phyloP scores from a whole-genome alignment of 2,888 invertebrate species.

The Drosophila kanekoi region DNA sequence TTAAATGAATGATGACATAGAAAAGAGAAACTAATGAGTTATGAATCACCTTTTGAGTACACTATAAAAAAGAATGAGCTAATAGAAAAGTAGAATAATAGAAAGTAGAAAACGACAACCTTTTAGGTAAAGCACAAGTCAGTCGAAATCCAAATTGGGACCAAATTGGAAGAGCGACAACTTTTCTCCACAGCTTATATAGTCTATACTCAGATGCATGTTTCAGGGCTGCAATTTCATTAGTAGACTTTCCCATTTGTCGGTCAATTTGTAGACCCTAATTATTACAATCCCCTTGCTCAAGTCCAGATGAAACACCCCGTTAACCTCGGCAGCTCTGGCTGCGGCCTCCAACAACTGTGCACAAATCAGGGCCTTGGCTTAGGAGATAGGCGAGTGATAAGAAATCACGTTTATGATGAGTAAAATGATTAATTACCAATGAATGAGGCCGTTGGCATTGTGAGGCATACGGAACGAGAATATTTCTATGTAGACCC shows the following conservation, averaged over 20 bases:
- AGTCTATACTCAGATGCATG: not conserved
- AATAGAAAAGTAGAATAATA: too few species aligned
- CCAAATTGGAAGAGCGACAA: too few species aligned
- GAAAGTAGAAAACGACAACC: too few species aligned
- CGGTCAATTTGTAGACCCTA: constrained; percentile 47
- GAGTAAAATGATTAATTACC: constrained; percentile 83
- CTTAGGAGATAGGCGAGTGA: constrained; percentile 40
- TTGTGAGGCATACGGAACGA: constrained; percentile 51
- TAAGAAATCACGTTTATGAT: constrained; percentile 82
- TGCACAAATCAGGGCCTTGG: constrained; percentile 59
- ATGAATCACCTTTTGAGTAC: too few species aligned
- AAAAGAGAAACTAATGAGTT: too few species aligned
- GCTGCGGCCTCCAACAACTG: constrained; percentile 24
- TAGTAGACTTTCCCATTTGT: constrained; percentile 45
- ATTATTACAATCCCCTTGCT: constrained; percentile 31
- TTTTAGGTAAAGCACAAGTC: not conserved
- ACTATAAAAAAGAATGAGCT: not conserved
- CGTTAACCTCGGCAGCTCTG: constrained; percentile 1
- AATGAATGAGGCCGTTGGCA: constrained; percentile 81
- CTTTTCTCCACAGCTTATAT: not conserved
- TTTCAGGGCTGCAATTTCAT: constrained; percentile 21
- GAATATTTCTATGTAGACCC: constrained; percentile 24
- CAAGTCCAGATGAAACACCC: constrained; percentile 2
- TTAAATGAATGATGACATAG: not conserved
- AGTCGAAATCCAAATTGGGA: too few species aligned